Conservation (phyloP, 2,797 vertebrate genomes). For the Gallirallus australis region DNA sequence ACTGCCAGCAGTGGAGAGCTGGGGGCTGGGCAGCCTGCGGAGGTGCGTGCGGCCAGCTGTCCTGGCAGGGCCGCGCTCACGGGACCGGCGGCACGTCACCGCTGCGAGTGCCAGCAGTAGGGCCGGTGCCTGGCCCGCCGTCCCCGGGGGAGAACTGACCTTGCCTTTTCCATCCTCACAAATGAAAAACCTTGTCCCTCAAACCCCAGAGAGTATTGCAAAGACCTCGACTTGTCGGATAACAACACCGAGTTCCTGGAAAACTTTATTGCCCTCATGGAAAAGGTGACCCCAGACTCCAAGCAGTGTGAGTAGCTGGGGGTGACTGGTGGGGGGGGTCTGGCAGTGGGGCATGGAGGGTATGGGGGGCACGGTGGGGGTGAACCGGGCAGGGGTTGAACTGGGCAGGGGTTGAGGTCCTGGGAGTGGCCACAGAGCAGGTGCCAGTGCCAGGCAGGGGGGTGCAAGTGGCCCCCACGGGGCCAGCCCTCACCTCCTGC, state of each 20-base stretch:
- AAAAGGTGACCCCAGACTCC: constrained; percentile 98
- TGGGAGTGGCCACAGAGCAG: background rate
- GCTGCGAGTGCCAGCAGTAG: background rate
- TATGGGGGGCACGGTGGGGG: fast-evolving
- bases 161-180: constrained; percentile 65
- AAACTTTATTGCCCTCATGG: constrained; percentile 98
- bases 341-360: fast-evolving
- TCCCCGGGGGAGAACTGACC: constrained; percentile 46
- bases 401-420: background rate
- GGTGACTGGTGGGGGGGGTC: background rate
- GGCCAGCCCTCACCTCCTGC: background rate
- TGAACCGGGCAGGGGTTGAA: background rate
- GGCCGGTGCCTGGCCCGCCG: fast-evolving
- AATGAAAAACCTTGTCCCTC: constrained; percentile 68
- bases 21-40: background rate
- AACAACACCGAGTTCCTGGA: constrained; percentile 99
- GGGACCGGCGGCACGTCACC: background rate
- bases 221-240: constrained; percentile 94
- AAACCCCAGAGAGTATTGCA: constrained; percentile 96
- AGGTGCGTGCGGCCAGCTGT: background rate
- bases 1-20: background rate
- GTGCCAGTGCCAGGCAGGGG: background rate
- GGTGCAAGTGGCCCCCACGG: fast-evolving
- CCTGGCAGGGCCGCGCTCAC: background rate
- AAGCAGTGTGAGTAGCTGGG: constrained; percentile 92